Percentiles rank a stretch among this genome's conserved stretches.
phyloP scores from a whole-genome alignment of 2,888 invertebrate genomes.

The Doris montereyensis region DNA sequence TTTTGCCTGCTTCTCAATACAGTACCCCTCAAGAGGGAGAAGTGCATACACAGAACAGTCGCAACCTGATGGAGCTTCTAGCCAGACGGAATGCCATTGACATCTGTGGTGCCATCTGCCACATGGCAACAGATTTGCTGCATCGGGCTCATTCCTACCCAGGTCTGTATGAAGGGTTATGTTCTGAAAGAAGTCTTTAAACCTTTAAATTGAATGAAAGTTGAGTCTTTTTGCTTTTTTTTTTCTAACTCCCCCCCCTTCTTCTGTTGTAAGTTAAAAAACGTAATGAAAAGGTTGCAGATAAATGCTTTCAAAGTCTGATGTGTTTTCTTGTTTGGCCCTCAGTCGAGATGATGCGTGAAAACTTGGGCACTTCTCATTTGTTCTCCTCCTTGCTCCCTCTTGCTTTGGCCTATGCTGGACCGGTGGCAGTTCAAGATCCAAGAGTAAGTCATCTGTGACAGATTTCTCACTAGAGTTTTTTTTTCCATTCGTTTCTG shows the following conservation, averaged over 20 bases:
- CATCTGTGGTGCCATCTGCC: conserved; percentile 85
- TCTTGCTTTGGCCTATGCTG: conserved; percentile 87
- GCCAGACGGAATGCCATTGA: conserved; percentile 82
- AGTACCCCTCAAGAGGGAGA: conserved; percentile 78
- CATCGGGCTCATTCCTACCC: conserved; percentile 80
- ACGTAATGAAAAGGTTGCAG: too few relatives aligned
- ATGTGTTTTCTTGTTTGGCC: too few relatives aligned
- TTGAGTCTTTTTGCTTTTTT: too few relatives aligned
- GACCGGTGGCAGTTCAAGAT: conserved; percentile 86
- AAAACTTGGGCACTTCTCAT: conserved; percentile 77
- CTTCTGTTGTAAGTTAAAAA: too few relatives aligned
- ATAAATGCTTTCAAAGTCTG: too few relatives aligned
- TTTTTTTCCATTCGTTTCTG: too few relatives aligned
- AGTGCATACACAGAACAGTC: conserved; percentile 76
- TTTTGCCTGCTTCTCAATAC: conserved; percentile 36
- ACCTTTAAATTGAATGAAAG: too few relatives aligned
- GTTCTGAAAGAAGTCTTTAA: not conserved
- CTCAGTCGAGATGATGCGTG: too few relatives aligned
- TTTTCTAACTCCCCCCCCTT: too few relatives aligned
- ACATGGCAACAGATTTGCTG: conserved; percentile 84
- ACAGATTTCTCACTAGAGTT: too few relatives aligned
- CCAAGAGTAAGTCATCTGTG: conserved; percentile 76
- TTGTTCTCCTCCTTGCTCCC: conserved; percentile 86
- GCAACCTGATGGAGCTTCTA: conserved; percentile 78
- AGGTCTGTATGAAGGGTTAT: conserved; percentile 35